These are phyloP conservation scores for Crepidodera aurea DNA, from an alignment of 2,888 invertebrate genomes.

Conservation along the genomic window DNA sequence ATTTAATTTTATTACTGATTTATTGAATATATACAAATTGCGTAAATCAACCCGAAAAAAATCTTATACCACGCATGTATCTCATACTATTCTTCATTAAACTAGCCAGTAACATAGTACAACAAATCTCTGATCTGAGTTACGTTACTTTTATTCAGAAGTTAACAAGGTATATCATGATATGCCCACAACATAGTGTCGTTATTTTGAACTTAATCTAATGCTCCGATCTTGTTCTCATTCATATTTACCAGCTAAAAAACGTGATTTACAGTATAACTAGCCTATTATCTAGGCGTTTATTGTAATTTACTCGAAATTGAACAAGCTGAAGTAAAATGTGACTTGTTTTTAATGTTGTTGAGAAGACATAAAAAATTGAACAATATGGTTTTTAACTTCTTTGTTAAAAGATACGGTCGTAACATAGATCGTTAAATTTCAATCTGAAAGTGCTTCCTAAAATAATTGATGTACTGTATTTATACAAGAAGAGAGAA, in stretches of 20 bases:
- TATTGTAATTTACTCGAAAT: slow-evolving; percentile 33
- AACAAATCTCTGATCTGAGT: slow-evolving; percentile 18
- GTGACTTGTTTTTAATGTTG: slow-evolving; percentile 17
- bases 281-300: slow-evolving; percentile 32
- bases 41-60: no score
- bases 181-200: slow-evolving; percentile 33
- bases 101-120: slow-evolving; percentile 1
- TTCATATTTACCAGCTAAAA: slow-evolving; percentile 37
- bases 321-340: slow-evolving; percentile 22
- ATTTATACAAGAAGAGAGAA: no score
- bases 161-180: slow-evolving; percentile 33
- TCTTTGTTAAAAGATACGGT: no score
- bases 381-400: no score
- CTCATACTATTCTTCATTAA: slow-evolving; percentile 1
- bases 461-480: no score
- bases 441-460: no score
- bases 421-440: no score
- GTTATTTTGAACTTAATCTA: slow-evolving; percentile 39
- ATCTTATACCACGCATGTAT: background rate
- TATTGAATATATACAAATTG: no score
- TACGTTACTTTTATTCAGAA: slow-evolving; percentile 17
- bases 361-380: no score
- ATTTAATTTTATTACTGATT: no score
- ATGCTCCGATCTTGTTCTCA: slow-evolving; percentile 38
- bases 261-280: slow-evolving; percentile 39